These are phyloP conservation scores for Chondrilla cf. caribensis DNA, from an alignment of 37 sponge, comb jelly and placozoan genomes.

Conservation along the genomic window DNA sequence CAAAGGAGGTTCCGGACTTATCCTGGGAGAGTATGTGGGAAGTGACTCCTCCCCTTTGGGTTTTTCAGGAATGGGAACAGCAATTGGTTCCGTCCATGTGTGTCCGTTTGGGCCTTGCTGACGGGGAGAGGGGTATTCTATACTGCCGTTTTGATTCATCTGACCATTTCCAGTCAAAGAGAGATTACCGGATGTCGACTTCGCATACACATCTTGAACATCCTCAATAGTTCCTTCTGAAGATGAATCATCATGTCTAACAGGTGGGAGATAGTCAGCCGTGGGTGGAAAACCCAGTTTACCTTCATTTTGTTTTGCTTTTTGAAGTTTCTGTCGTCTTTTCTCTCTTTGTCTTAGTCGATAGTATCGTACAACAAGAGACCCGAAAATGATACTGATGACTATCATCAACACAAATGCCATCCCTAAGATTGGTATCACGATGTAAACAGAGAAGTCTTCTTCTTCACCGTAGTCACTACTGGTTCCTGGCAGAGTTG, in stretches of 20 bases:
- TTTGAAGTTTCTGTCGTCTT: neutral
- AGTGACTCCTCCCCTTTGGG: neutral
- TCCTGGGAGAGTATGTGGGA: no score
- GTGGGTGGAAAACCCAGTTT: neutral
- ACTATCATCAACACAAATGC: neutral
- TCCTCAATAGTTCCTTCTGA: neutral
- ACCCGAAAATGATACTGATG: neutral
- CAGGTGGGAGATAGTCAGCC: neutral
- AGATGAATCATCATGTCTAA: neutral
- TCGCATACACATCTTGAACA: neutral
- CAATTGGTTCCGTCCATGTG: neutral
- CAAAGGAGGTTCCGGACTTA: neutral
- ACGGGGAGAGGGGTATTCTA: neutral
- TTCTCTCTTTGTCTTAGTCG: neutral
- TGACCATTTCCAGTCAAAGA: neutral
- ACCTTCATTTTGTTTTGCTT: neutral
- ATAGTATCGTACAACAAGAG: slow-evolving; percentile 4
- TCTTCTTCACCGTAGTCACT: neutral
- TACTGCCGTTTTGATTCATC: neutral
- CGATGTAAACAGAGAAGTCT: neutral
- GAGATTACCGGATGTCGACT: no score
- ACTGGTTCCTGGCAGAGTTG: neutral
- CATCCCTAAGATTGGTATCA: neutral
- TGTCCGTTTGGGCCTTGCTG: neutral
- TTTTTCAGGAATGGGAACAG: neutral